These are phyloP conservation scores for Spatulosminthurus flaviceps DNA, from an alignment of 2,888 invertebrate species.

Conservation along the genomic window DNA sequence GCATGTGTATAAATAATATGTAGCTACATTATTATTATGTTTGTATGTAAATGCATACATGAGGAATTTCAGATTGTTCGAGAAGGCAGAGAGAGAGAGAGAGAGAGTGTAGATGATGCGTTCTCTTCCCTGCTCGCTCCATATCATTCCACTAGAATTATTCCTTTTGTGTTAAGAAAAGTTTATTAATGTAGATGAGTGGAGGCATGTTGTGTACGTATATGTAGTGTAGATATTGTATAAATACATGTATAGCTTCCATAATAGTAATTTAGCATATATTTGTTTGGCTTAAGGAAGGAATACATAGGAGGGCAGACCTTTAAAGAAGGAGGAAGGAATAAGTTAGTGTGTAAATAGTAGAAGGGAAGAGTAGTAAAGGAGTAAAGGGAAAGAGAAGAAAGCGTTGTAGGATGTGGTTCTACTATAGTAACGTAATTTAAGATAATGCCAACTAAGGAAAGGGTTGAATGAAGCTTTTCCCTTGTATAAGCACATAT, in stretches of 20 bases:
- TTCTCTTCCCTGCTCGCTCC: not conserved
- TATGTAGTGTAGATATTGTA: too few species aligned
- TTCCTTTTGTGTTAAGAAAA: conserved; percentile 1
- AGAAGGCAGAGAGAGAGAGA: too few species aligned
- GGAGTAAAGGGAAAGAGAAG: conserved; percentile 4
- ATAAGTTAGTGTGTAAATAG: too few species aligned
- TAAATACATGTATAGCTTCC: too few species aligned
- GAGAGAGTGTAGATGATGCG: too few species aligned
- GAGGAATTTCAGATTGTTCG: not conserved
- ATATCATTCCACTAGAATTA: not conserved
- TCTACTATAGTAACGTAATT: conserved; percentile 34
- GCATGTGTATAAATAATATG: too few species aligned
- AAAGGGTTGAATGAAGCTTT: conserved; percentile 23
- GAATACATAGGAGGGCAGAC: too few species aligned
- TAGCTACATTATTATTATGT: conserved; percentile 21
- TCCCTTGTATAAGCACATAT: too few species aligned
- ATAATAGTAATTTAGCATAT: too few species aligned
- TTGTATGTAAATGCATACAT: conserved; percentile 33
- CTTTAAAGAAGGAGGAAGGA: too few species aligned
- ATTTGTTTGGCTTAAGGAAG: too few species aligned
- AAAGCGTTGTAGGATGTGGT: conserved; percentile 16
- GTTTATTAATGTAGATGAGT: not conserved
- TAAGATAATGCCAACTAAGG: conserved; percentile 38
- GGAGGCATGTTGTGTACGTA: too few species aligned
- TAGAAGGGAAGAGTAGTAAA: not conserved